phyloP scores from a whole-genome alignment of 2,888 invertebrate genomes.

The Dioctria rufipes region DNA sequence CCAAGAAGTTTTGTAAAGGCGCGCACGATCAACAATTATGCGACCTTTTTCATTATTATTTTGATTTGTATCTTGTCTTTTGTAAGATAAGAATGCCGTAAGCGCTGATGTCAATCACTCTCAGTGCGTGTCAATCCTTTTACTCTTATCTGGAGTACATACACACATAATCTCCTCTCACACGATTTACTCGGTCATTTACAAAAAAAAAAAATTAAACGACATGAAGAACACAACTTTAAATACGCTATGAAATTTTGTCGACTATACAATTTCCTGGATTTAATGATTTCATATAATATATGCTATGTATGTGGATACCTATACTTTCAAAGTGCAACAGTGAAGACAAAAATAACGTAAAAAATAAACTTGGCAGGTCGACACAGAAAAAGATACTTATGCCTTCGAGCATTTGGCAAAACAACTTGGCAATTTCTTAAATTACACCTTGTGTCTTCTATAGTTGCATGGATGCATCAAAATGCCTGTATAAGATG shows the following conservation, averaged over 20 bases:
- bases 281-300: neutral
- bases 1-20: slow-evolving; percentile 13
- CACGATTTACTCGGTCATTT: too few species aligned
- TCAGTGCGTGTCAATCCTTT: neutral
- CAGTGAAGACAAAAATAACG: neutral
- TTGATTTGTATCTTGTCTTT: neutral
- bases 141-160: neutral
- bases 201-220: too few species aligned
- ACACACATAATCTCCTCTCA: neutral
- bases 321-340: neutral
- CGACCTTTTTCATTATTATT: neutral
- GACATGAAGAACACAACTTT: too few species aligned
- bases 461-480: neutral
- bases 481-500: slow-evolving; percentile 7
- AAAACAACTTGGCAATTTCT: slow-evolving; percentile 24
- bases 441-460: slow-evolving; percentile 29
- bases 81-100: slow-evolving; percentile 9
- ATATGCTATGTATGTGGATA: neutral
- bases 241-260: neutral
- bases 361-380: slow-evolving; percentile 12
- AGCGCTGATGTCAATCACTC: slow-evolving; percentile 36
- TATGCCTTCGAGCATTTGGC: neutral
- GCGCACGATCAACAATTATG: neutral
- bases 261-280: slow-evolving; percentile 4
- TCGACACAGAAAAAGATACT: neutral